Percentiles rank a stretch among this genome's conserved stretches.
phyloP scores from a whole-genome alignment of 2,888 invertebrate species.

The Macrophya annulata region DNA sequence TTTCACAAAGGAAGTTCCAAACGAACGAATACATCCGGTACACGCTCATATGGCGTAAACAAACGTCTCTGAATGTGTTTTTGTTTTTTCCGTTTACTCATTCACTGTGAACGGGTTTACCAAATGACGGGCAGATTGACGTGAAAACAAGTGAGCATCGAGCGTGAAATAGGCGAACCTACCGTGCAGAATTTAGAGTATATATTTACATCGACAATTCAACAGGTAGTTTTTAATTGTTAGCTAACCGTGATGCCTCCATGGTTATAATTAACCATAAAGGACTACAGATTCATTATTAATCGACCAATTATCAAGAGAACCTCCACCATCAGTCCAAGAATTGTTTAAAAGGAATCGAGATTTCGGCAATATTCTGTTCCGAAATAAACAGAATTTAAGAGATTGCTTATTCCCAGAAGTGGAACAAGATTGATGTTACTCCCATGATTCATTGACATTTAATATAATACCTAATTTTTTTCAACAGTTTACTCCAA shows the following conservation, averaged over 20 bases:
- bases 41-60: neutral
- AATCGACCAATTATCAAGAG: neutral
- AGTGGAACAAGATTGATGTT: neutral
- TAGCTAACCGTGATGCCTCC: constrained; percentile 1
- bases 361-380: neutral
- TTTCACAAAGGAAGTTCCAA: constrained; percentile 42
- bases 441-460: neutral
- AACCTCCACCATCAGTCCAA: neutral
- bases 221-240: constrained; percentile 52
- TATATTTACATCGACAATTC: constrained; percentile 42
- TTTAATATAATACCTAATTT: neutral
- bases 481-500: neutral
- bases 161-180: constrained; percentile 38
- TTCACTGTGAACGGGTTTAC: constrained; percentile 9
- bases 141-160: constrained; percentile 35
- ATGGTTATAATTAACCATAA: constrained; percentile 24
- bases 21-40: constrained; percentile 42
- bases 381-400: neutral
- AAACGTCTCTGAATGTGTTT: constrained; percentile 3
- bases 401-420: neutral
- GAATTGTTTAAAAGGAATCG: neutral
- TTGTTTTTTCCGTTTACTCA: constrained; percentile 42
- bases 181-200: constrained; percentile 32
- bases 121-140: constrained; percentile 7
- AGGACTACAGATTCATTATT: constrained; percentile 19